A percentile compares a stretch with the other conserved stretches of the same genome.
Conservation (phyloP, 2,797 vertebrate species). For the Heteromormyrus szaboi region DNA sequence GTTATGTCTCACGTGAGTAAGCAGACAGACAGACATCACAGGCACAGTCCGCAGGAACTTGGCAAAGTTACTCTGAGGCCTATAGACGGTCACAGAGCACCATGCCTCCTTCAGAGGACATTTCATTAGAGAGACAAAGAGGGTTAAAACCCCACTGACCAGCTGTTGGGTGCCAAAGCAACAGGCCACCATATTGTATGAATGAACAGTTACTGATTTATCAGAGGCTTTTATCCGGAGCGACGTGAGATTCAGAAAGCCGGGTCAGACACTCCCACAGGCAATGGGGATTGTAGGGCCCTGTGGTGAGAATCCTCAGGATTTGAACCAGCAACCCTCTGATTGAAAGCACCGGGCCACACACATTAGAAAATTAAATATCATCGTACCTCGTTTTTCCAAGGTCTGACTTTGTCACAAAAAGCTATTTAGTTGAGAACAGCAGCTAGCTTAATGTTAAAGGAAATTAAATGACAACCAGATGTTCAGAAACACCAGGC, state of each 20-base stretch:
- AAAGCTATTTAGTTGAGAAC: not conserved
- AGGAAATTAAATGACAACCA: not conserved
- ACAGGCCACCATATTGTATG: not conserved
- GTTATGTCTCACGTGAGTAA: not conserved
- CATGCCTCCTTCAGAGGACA: not conserved
- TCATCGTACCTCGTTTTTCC: not conserved
- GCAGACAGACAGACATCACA: not conserved
- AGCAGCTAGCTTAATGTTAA: not conserved
- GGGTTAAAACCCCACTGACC: not conserved
- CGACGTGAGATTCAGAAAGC: not conserved
- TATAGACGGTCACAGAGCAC: not conserved
- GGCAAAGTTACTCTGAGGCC: not conserved
- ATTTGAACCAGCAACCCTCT: not conserved
- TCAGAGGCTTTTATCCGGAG: not conserved
- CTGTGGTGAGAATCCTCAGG: not conserved
- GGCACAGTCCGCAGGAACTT: not conserved
- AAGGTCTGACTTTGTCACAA: not conserved
- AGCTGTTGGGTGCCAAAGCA: not conserved
- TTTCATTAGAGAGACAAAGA: not conserved
- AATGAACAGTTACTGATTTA: not conserved
- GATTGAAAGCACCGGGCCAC: not conserved
- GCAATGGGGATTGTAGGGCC: not conserved
- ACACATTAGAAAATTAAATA: not conserved
- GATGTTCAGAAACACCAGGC: not conserved
- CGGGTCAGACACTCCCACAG: not conserved